Conservation (phyloP, 2,797 vertebrate genomes). For the Apodemus agrarius region DNA sequence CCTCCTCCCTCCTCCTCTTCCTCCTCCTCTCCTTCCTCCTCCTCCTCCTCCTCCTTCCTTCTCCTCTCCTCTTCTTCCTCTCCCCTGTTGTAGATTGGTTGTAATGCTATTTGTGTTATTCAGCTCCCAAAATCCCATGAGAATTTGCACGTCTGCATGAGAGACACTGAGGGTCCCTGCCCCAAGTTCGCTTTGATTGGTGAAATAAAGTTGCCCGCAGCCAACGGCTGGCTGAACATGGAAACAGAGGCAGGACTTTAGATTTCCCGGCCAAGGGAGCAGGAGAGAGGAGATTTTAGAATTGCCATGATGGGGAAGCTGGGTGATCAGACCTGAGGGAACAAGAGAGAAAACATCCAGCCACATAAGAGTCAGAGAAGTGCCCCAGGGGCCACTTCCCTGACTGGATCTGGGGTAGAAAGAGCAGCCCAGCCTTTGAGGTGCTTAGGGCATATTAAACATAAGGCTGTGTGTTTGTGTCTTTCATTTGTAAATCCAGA, state of each 20-base stretch:
- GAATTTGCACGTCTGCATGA: background rate
- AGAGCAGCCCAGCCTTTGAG: background rate
- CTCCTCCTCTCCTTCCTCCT: accelerated
- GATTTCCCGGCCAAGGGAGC: background rate
- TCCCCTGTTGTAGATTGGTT: background rate
- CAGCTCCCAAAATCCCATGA: background rate
- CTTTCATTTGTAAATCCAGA: background rate
- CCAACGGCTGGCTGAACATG: background rate
- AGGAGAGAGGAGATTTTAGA: background rate
- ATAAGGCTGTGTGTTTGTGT: background rate
- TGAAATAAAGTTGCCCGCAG: background rate
- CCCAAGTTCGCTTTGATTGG: background rate
- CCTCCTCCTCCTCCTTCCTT: background rate
- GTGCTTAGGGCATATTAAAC: background rate
- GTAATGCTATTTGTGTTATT: background rate
- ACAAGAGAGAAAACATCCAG: background rate
- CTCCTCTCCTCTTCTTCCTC: no score
- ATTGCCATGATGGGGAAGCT: background rate
- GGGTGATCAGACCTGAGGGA: background rate
- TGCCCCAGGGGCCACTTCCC: no score
- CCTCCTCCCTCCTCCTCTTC: no score
- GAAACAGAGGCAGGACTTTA: background rate
- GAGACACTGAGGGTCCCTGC: background rate
- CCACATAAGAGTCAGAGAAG: background rate
- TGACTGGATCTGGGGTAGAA: no score